A percentile compares a stretch with the other conserved stretches of the same genome.
Evolutionary conservation across 1,140 invertebrate genomes (phyloP).

Genomic region (Cotesia vestalis): DNA sequence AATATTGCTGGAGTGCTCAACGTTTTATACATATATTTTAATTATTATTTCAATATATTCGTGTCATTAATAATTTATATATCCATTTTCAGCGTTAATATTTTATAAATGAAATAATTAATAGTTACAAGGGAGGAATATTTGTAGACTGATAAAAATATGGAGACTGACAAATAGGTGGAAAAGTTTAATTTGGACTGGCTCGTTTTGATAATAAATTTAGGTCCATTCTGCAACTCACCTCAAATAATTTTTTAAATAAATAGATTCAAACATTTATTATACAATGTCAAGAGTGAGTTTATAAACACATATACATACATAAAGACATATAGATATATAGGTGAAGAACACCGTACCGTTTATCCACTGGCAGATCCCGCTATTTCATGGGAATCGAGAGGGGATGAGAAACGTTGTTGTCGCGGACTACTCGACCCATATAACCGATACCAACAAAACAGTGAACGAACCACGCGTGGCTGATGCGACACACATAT

Average conservation of each 20-base stretch:
- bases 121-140: too few relatives aligned
- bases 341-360: conserved; percentile 30
- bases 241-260: not conserved
- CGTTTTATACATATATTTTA: too few relatives aligned
- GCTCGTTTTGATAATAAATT: too few relatives aligned
- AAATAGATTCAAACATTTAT: not conserved
- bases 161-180: too few relatives aligned
- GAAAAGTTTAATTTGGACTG: too few relatives aligned
- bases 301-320: not conserved
- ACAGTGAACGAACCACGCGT: conserved; percentile 13
- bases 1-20: too few relatives aligned
- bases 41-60: too few relatives aligned
- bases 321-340: not conserved
- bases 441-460: conserved; percentile 25
- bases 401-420: conserved; percentile 35
- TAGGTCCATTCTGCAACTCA: too few relatives aligned
- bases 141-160: too few relatives aligned
- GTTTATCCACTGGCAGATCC: conserved; percentile 32
- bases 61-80: too few relatives aligned
- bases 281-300: not conserved
- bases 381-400: conserved; percentile 31
- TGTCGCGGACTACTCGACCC: conserved; percentile 34
- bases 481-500: conserved; percentile 31
- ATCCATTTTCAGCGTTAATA: too few relatives aligned
- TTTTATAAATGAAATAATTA: too few relatives aligned